Percentiles rank a stretch among this genome's conserved stretches.
phyloP scores from a whole-genome alignment of 2,888 invertebrate species.

The Microctonus brassicae region DNA sequence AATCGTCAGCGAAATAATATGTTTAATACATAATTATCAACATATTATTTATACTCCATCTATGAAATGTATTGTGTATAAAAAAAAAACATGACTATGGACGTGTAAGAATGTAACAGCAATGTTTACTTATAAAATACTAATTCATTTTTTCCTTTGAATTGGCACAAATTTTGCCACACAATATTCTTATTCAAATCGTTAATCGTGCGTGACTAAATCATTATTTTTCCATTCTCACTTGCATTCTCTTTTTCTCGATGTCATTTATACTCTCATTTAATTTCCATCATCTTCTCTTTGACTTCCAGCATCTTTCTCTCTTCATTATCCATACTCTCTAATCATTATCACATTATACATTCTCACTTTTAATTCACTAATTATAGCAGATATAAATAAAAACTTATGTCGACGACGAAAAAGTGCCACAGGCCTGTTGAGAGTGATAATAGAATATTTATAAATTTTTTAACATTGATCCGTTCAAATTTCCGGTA shows the following conservation, averaged over 20 bases:
- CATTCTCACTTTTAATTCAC: not conserved
- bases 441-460: not conserved
- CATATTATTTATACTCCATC: too few species aligned
- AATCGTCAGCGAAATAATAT: too few species aligned
- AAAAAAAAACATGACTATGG: not conserved
- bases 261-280: not conserved
- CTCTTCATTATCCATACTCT: constrained; percentile 29
- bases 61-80: not conserved
- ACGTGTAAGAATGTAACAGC: not conserved
- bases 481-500: not conserved
- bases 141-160: not conserved
- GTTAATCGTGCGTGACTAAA: not conserved
- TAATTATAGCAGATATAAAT: not conserved
- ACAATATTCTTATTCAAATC: not conserved
- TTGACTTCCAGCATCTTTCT: not conserved
- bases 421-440: not conserved
- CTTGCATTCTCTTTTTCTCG: too few species aligned
- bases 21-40: too few species aligned
- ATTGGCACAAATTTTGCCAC: not conserved
- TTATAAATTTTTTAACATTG: not conserved
- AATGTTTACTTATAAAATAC: not conserved
- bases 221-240: not conserved
- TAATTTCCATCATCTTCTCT: not conserved
- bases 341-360: not conserved
- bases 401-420: not conserved